Base-by-base conservation (phyloP, 2,888 invertebrate species). In the Leptopilina drosophilae region DNA sequence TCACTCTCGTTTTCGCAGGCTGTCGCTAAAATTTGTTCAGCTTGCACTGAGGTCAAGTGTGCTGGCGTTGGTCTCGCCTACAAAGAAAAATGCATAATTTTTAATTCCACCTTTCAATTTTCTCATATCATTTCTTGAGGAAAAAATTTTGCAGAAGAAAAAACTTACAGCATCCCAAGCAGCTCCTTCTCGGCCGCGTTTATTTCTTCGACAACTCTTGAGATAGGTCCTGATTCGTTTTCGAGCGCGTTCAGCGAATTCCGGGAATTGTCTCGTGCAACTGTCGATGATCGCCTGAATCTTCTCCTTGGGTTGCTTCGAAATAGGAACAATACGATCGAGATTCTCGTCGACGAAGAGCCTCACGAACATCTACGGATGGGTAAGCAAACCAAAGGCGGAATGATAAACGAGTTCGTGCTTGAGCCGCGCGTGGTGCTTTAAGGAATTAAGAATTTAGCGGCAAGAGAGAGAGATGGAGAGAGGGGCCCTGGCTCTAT, bases 1-100 rank as follows among this genome's bases (percentile, higher is more conserved):
- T 98, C 96, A 93, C 97, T 97, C 93, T 98, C 98, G 92, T 98
- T 98, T 93, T 98, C 98, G 92, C 98, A 98, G 82, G 98, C 98
- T 90, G 97, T 96, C 84, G 98, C 98, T 91, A 98, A 93, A 90
- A 98, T 97, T 92, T 98, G 97, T 92, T 98, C 98, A 77, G 98
- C 98, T 92, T 98, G 98, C 85, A 98, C 98, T 86, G 98, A 98
- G 77, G 98, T 98, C 90, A 98, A 94, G 93, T 98, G 98, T 84
- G 98, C 98, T 85, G 98, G 98, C 77, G 98, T 98, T 82, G 98
- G 98, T 88, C 98, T 95, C 83, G 97, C 96, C 97, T 98, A 93
- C 84, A 81, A 80, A 15, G 59, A 40, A 12, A 77, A 4, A 78
- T n/a, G 6, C 42, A 53, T n/a, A 42, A 75, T 77, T 64, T 73